Evolutionary conservation across 2,888 invertebrate species (phyloP).

Genomic region (Pyrrhia umbra): DNA sequence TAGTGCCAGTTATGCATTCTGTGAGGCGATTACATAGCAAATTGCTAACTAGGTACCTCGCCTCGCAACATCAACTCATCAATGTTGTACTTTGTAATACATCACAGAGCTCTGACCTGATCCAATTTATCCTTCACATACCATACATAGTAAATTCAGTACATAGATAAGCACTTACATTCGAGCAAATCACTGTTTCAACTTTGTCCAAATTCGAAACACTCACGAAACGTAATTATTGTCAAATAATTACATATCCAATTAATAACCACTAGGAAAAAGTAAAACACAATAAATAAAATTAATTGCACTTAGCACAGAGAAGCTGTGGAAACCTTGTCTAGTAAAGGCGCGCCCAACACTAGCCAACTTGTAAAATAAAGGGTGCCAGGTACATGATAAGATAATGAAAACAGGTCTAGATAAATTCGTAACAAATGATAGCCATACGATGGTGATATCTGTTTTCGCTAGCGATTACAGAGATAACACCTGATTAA

Average conservation of each 20-base stretch:
- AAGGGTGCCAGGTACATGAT: constrained; percentile 82
- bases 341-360: constrained; percentile 72
- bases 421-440: constrained; percentile 87
- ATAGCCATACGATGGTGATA: constrained; percentile 74
- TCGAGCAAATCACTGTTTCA: constrained; percentile 49
- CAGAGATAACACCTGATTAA: constrained; percentile 80
- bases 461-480: constrained; percentile 85
- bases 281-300: constrained; percentile 10
- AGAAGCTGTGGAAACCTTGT: constrained; percentile 50
- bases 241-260: constrained; percentile 48
- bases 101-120: background rate
- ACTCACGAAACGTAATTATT: constrained; percentile 41
- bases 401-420: constrained; percentile 89
- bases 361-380: constrained; percentile 81
- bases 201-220: constrained; percentile 22
- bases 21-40: background rate
- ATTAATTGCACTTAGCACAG: constrained; percentile 40
- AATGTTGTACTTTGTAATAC: background rate
- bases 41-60: background rate
- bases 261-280: constrained; percentile 11
- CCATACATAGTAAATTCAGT: constrained; percentile 17
- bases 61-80: background rate
- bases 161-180: constrained; percentile 58
- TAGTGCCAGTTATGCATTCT: background rate
- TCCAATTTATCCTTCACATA: constrained; percentile 16